These are phyloP conservation scores for Pleuronectes platessa DNA, from an alignment of 2,113 vertebrate species.

Conservation along the genomic window DNA sequence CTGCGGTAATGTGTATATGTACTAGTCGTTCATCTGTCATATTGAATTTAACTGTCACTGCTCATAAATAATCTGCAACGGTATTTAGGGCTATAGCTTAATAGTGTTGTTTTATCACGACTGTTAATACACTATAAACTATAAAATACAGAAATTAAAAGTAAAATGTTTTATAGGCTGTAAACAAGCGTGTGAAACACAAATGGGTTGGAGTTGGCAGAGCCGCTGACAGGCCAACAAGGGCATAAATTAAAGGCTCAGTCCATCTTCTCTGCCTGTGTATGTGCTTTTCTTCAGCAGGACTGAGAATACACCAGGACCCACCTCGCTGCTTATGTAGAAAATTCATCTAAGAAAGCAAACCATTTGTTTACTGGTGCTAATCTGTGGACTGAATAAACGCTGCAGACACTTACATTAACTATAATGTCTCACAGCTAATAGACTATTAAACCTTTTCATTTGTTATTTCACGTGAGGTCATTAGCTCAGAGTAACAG, in stretches of 20 bases:
- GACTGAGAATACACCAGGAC: background rate
- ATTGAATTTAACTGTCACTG: conserved; percentile 12
- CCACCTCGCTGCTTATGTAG: background rate
- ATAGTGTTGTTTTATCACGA: conserved; percentile 47
- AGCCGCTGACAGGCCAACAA: conserved; percentile 32
- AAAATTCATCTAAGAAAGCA: background rate
- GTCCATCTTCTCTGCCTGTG: background rate
- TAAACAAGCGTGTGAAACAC: conserved; percentile 49
- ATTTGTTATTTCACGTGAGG: too few species aligned
- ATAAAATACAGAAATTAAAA: conserved; percentile 55
- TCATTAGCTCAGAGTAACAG: too few species aligned
- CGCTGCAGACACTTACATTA: too few species aligned
- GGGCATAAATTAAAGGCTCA: conserved; percentile 17
- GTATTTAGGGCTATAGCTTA: conserved; percentile 29
- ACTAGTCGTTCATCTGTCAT: conserved; percentile 23
- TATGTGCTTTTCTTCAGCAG: conserved; percentile 1
- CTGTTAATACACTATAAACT: conserved; percentile 49
- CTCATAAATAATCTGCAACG: conserved; percentile 30
- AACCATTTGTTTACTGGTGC: background rate
- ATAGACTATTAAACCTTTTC: too few species aligned
- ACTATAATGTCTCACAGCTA: too few species aligned
- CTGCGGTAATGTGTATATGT: background rate
- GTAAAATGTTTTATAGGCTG: conserved; percentile 48
- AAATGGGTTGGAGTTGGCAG: conserved; percentile 34
- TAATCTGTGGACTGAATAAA: background rate